Evolutionary conservation across 2,888 invertebrate species (phyloP).

Genomic region (Hymenopus coronatus): DNA sequence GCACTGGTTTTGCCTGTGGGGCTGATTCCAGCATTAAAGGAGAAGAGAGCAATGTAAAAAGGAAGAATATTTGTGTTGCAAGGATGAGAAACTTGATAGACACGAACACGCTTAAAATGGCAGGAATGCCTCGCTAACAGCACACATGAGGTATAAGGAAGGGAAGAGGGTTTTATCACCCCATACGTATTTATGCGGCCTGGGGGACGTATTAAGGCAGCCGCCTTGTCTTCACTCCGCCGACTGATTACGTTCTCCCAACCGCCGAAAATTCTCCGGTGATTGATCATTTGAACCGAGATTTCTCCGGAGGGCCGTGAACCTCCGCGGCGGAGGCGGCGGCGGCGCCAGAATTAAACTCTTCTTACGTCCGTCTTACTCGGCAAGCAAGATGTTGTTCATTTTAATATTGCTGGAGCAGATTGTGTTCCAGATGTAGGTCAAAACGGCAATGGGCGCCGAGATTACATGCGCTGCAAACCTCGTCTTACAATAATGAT

Average conservation of each 20-base stretch:
- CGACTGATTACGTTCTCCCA: slow-evolving; percentile 13
- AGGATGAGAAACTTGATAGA: not conserved
- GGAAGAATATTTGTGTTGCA: not conserved
- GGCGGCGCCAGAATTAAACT: not conserved
- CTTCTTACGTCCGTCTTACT: not conserved
- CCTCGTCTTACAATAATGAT: not conserved
- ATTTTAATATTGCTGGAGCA: not conserved
- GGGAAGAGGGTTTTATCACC: not conserved
- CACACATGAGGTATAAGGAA: not conserved
- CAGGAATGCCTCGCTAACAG: not conserved
- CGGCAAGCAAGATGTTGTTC: not conserved
- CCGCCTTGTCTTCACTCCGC: not conserved
- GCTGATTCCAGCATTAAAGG: too few species aligned
- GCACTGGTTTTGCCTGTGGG: too few species aligned
- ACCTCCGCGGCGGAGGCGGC: not conserved
- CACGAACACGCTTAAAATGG: not conserved
- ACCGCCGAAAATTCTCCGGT: slow-evolving; percentile 7
- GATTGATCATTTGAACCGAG: slow-evolving; percentile 21
- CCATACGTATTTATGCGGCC: slow-evolving; percentile 7
- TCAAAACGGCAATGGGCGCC: not conserved
- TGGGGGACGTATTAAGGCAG: not conserved
- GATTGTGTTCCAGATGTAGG: not conserved
- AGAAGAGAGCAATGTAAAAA: not conserved
- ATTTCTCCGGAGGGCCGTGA: slow-evolving; percentile 29
- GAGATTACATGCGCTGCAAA: not conserved